Conservation (phyloP, 1,140 invertebrate genomes). For the Sitobion miscanthi region DNA sequence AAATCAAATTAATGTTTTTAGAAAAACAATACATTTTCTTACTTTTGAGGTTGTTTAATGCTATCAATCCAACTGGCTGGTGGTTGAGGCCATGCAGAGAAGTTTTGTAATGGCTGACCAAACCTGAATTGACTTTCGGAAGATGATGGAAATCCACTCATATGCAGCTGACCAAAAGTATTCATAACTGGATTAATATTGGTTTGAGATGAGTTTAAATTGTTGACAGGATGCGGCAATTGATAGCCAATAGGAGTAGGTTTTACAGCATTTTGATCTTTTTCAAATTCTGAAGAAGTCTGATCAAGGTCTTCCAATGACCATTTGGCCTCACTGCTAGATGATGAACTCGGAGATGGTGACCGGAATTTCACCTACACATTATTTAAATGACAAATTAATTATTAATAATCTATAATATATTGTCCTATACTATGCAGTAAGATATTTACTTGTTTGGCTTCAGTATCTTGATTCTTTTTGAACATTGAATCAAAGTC, state of each 20-base stretch:
- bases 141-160: conserved; percentile 38
- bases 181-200: conserved; percentile 44
- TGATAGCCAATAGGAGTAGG: conserved; percentile 51
- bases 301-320: conserved; percentile 55
- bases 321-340: conserved; percentile 51
- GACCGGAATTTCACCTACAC: conserved; percentile 43
- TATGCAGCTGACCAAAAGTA: conserved; percentile 17
- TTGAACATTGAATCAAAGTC: conserved; percentile 79
- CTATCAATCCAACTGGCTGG: conserved; percentile 43
- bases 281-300: conserved; percentile 51
- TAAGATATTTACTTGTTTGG: conserved; percentile 64
- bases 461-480: conserved; percentile 67
- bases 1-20: not conserved
- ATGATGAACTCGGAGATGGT: conserved; percentile 38
- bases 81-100: conserved; percentile 44
- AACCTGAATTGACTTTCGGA: conserved; percentile 16
- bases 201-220: not conserved
- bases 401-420: conserved; percentile 8
- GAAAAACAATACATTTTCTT: not conserved
- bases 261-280: conserved; percentile 47
- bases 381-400: conserved; percentile 36
- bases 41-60: conserved; percentile 52
- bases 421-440: not conserved
- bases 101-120: conserved; percentile 44
- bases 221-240: conserved; percentile 18